Percentiles rank a stretch among this genome's conserved stretches.
Evolutionary conservation across 2,113 vertebrate species (phyloP).

Genomic region (Acanthochromis polyacanthus): DNA sequence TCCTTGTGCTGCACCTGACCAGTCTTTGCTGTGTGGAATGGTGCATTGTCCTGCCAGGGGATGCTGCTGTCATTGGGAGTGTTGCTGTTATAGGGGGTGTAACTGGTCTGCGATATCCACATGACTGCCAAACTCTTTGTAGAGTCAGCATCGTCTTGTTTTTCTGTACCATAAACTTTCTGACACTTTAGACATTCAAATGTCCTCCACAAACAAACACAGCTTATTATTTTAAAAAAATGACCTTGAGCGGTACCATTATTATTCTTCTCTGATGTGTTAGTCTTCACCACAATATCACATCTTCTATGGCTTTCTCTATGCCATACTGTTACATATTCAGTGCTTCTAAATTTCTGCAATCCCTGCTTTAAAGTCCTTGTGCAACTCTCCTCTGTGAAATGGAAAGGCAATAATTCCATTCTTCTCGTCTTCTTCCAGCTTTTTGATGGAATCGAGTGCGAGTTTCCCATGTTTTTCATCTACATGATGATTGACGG

Average conservation of each 20-base stretch:
- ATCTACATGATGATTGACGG: constrained; percentile 99
- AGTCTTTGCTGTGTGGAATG: no score
- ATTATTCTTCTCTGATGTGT: constrained; percentile 23
- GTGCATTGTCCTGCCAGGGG: no score
- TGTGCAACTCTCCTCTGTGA: constrained; percentile 4
- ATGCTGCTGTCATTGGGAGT: no score
- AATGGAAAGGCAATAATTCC: constrained; percentile 54
- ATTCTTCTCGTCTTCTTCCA: constrained; percentile 79
- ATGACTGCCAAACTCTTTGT: no score
- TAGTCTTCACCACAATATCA: constrained; percentile 33
- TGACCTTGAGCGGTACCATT: neutral
- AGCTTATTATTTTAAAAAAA: neutral
- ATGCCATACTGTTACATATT: constrained; percentile 36
- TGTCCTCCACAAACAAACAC: constrained; percentile 1
- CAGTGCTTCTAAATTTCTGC: constrained; percentile 38
- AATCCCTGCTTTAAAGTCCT: constrained; percentile 40
- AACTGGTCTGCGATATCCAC: no score
- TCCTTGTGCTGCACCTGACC: no score
- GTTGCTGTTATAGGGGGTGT: no score
- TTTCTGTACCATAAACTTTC: neutral
- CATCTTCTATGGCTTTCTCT: neutral
- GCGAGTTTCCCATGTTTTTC: constrained; percentile 98
- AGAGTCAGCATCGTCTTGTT: neutral
- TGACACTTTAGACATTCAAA: constrained; percentile 14
- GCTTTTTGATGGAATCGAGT: constrained; percentile 99